Evolutionary conservation across 2,888 invertebrate genomes (phyloP), one percentile per base, ranked within the genome.

Genomic region (Agrochola circellaris): DNA sequence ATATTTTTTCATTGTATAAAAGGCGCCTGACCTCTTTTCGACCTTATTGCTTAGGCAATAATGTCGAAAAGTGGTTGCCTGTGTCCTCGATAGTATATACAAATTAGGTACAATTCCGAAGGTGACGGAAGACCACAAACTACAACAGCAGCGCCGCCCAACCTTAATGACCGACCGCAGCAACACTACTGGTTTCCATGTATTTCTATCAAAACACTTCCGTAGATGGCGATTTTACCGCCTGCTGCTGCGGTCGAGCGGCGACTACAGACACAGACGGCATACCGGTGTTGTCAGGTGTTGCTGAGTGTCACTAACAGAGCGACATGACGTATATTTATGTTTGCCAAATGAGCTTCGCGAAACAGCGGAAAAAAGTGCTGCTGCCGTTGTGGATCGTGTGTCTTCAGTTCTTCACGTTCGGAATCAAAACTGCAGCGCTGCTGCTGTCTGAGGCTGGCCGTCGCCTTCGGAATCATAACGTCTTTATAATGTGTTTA

Each of bases 61-160:
- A n/a, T n/a, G n/a, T n/a, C n/a, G n/a, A n/a, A n/a, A n/a, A n/a
- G n/a, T n/a, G n/a, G n/a, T n/a, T n/a, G n/a, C n/a, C n/a, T n/a
- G n/a, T n/a, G n/a, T n/a, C n/a, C n/a, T n/a, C n/a, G n/a, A n/a
- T n/a, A 5, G 45, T 45, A 15, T 2, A 48, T 42, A 54, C 23
- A 26, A 54, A 17, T 54, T 70, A 26, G 42, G 42, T 9, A 73
- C 13, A 73, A 56, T 42, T 73, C 11, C 9, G 13, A 73, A 30
- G 54, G 30, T 4, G 30, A 30, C 6, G 42, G 23, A 42, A 73
- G 17, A 42, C 15, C 15, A 48, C 67, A 30, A 23, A 51, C 48
- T 51, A 20, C 26, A 58, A n/a, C 34, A 23, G 23, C 30, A 23
- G 9, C 23, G 26, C 30, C 23, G 20, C 15, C 9, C 15, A 48